Conservation (phyloP, 2,888 invertebrate species). For the Pseudococcus viburni region DNA sequence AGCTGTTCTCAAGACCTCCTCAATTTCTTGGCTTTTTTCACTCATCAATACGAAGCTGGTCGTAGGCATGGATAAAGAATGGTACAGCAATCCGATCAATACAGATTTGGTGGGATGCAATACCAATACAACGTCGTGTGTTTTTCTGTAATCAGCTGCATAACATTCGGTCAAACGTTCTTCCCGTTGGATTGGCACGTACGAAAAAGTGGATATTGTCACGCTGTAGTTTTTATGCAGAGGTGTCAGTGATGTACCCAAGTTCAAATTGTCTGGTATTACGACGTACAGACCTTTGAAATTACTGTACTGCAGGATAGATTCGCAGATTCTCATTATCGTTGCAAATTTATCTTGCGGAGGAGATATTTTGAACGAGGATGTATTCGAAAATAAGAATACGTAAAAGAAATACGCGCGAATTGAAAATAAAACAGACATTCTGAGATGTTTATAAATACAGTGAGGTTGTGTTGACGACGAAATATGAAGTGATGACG, state of each 20-base stretch:
- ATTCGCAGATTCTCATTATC: not conserved
- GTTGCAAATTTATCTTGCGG: not conserved
- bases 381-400: not conserved
- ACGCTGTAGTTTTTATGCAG: constrained; percentile 27
- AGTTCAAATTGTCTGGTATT: not conserved
- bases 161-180: constrained; percentile 1
- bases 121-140: constrained; percentile 7
- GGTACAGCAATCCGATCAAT: constrained; percentile 34
- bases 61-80: not conserved
- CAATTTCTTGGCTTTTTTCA: not conserved
- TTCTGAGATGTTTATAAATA: not conserved
- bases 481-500: too few species aligned
- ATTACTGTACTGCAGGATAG: not conserved
- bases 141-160: not conserved
- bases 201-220: not conserved
- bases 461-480: too few species aligned
- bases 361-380: not conserved
- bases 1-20: constrained; percentile 17
- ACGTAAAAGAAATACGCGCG: not conserved
- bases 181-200: not conserved
- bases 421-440: not conserved
- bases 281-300: not conserved
- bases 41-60: constrained; percentile 17
- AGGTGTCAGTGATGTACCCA: not conserved
- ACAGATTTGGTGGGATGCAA: not conserved